Evolutionary conservation across 2,888 invertebrate species (phyloP), one percentile per base, ranked within the genome.

Genomic region (Cerastoderma edule): DNA sequence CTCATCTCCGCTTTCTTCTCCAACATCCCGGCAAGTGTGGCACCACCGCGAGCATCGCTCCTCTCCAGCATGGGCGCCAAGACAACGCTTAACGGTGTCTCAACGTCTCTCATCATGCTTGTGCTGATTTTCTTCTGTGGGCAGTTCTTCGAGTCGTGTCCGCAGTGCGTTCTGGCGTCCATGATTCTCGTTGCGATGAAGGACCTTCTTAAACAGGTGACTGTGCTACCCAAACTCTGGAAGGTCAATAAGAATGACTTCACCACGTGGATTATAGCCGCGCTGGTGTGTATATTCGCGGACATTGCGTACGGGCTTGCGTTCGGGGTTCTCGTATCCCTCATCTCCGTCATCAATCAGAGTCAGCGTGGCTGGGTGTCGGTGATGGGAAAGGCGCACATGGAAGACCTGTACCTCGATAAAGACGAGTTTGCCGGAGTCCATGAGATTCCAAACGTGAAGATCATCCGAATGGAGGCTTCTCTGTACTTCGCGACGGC

Each of bases 171-270:
- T 27, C 86, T 93, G 5, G 93, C 93, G 22, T 89, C 92, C 28
- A 93, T 93, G 79, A 93, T 93, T 54, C 88, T 92, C 53, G 92
- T 93, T 16, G 90, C 92, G n/a, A 86, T 93, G 83, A 91, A 93
- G 72, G 88, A 92, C 50, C 84, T 93, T 19, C 89, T 93, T 65
- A 92, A 95, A 91, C 96, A 97, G 93, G 94, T 95, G 19, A 87
- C 94, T 90, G 95, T 96, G 57, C 93, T 97, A 0, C 92, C 93
- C 24, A 94, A 94, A 83, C 95, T 96, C 83, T 97, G 96, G 96
- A 94, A 94, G 85, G 92, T 96, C 28, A 97, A 96, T 83, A 95
- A 95, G 87, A 93, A 95, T 86, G 97, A 98, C 90, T 97, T 96
- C 0, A 86, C 95, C 13, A 88, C 87, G 6, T 91, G 89, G 88